Percentiles rank a stretch among this genome's conserved stretches.
Conservation (phyloP, 2,797 vertebrate genomes). For the Salmo trutta region DNA sequence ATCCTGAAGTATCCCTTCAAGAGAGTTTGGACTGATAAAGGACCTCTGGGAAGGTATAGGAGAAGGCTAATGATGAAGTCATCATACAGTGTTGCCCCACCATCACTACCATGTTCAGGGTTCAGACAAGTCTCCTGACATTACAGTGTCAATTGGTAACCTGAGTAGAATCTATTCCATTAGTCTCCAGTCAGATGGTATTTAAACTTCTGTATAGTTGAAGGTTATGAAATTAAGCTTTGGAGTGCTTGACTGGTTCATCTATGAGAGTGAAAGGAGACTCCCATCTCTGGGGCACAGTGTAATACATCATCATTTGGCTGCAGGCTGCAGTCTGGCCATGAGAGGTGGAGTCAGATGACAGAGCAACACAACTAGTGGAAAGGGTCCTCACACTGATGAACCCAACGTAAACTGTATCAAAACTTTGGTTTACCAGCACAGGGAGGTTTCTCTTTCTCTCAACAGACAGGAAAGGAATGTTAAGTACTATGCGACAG, state of each 20-base stretch:
- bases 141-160: conserved; percentile 29
- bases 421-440: not conserved
- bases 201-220: not conserved
- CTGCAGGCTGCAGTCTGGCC: not conserved
- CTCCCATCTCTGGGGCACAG: not conserved
- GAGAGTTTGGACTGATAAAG: not conserved
- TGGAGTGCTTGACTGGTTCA: conserved; percentile 1
- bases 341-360: not conserved
- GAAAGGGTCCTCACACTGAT: not conserved
- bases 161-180: not conserved
- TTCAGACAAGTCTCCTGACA: conserved; percentile 4
- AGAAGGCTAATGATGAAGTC: not conserved
- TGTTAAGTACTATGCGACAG: conserved; percentile 11
- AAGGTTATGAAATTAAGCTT: not conserved
- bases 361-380: not conserved
- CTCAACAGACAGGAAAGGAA: conserved; percentile 13
- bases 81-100: not conserved
- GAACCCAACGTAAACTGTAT: not conserved
- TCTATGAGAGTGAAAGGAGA: not conserved
- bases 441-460: not conserved
- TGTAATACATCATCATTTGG: conserved; percentile 10
- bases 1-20: not conserved
- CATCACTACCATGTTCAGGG: not conserved
- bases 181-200: not conserved
- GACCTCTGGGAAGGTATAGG: not conserved